These are phyloP conservation scores for Gulo gulo DNA, from an alignment of 2,113 vertebrate species.

Conservation along the genomic window DNA sequence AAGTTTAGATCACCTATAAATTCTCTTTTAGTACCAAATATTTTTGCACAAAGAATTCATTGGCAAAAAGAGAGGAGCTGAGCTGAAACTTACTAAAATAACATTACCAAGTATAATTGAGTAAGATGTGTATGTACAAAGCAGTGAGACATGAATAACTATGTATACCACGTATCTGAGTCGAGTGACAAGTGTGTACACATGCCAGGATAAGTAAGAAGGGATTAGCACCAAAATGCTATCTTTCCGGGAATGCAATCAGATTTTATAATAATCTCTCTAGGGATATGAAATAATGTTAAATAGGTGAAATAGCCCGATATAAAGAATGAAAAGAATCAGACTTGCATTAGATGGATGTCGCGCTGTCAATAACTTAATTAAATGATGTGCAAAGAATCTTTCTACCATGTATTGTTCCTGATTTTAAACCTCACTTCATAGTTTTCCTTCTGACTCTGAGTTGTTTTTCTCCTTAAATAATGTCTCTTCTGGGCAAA, in stretches of 20 bases:
- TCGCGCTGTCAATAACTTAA: neutral
- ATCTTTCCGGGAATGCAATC: neutral
- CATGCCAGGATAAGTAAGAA: neutral
- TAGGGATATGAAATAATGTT: neutral
- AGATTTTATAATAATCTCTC: neutral
- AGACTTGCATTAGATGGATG: neutral
- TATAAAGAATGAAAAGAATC: neutral
- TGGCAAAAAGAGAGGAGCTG: neutral
- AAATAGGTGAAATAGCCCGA: neutral
- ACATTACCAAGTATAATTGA: neutral
- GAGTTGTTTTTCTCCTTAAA: neutral
- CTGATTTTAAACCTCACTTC: neutral
- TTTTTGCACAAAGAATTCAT: neutral
- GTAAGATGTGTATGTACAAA: neutral
- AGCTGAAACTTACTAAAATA: neutral
- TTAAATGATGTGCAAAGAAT: neutral
- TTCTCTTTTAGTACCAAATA: neutral
- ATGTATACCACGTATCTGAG: neutral
- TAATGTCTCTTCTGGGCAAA: neutral
- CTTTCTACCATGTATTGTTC: neutral
- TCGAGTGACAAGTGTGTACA: neutral
- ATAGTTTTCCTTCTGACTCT: neutral
- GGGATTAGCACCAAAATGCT: neutral
- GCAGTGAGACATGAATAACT: neutral
- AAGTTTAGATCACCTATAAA: neutral